Conservation (phyloP, 2,113 vertebrate species). For the Psittacula cyanocephala region DNA sequence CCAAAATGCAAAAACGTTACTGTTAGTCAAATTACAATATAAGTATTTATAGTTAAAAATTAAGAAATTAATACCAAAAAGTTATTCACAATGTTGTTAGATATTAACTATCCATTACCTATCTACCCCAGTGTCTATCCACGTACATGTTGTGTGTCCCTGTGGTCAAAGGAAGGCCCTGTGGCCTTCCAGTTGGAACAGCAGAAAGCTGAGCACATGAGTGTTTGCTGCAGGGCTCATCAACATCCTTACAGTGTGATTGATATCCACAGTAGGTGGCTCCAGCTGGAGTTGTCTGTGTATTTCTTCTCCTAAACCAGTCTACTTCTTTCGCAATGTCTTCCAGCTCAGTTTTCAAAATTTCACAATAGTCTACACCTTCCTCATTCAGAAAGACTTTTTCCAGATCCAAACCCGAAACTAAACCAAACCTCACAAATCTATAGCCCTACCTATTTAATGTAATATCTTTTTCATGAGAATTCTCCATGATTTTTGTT, state of each 20-base stretch:
- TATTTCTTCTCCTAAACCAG: neutral
- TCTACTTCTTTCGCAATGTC: neutral
- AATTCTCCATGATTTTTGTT: neutral
- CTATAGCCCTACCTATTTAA: neutral
- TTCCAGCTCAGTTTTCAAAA: neutral
- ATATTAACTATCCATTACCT: neutral
- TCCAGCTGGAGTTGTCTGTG: neutral
- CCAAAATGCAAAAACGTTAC: neutral
- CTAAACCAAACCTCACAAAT: neutral
- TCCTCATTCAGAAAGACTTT: neutral
- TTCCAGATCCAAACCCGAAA: rapidly evolving
- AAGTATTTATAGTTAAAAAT: neutral
- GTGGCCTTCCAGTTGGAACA: neutral
- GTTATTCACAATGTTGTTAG: neutral
- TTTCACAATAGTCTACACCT: neutral
- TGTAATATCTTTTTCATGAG: neutral
- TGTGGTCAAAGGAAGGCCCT: neutral
- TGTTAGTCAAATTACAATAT: neutral
- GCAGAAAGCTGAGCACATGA: neutral
- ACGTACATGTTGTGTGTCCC: neutral
- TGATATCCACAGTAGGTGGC: neutral
- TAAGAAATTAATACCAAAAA: neutral
- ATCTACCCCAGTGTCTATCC: neutral
- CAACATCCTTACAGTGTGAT: neutral
- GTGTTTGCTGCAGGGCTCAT: neutral